Evolutionary conservation across 2,113 vertebrate genomes (phyloP).

Genomic region (Jaculus jaculus): DNA sequence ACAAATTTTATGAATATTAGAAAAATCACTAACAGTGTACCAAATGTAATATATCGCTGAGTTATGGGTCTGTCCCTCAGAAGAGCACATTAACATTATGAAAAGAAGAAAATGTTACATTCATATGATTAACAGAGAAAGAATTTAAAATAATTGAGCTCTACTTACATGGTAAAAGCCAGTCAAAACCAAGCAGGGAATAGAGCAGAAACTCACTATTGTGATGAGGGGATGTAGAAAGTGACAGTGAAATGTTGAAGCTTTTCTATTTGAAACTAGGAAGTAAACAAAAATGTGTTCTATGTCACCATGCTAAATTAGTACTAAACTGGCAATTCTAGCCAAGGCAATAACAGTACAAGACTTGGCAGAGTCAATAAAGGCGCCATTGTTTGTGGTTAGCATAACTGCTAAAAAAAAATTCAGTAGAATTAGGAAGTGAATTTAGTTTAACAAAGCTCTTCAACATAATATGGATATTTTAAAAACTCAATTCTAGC

Average conservation of each 20-base stretch:
- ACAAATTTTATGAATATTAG: not conserved
- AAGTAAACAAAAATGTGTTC: too few relatives aligned
- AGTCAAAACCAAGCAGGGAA: not conserved
- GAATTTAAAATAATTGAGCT: not conserved
- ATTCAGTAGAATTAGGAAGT: not conserved
- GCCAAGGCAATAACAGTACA: not conserved
- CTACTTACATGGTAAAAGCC: not conserved
- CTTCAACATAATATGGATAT: not conserved
- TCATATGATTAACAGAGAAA: not conserved
- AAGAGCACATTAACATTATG: not conserved
- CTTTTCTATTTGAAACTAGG: not conserved
- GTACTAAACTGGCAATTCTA: too few relatives aligned
- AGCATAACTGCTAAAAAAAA: not conserved
- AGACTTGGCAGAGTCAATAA: not conserved
- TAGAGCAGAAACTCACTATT: too few relatives aligned
- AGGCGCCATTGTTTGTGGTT: not conserved
- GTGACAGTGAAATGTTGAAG: not conserved
- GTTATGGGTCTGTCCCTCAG: not conserved
- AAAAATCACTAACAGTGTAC: not conserved
- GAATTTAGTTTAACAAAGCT: not conserved
- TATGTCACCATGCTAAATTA: not conserved
- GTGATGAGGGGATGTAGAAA: too few relatives aligned
- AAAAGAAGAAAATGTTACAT: not conserved
- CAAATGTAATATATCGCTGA: not conserved
- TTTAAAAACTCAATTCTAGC: too few relatives aligned